Percentiles rank a stretch among this genome's conserved stretches.
phyloP scores from a whole-genome alignment of 2,797 vertebrate genomes.

The Parambassis ranga region DNA sequence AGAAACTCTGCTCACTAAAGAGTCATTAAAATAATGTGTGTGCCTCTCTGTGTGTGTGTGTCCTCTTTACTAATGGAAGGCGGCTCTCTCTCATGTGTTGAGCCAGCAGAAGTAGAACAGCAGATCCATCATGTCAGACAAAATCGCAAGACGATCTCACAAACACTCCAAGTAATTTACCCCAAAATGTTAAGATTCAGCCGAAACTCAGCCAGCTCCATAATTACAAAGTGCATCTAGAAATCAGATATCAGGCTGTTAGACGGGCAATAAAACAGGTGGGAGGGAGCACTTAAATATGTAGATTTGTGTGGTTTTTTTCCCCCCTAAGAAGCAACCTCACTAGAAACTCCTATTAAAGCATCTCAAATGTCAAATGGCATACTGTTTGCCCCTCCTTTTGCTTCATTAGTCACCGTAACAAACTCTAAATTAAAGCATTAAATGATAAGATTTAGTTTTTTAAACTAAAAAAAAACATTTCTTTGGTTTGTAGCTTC shows the following conservation, averaged over 20 bases:
- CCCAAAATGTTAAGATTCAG: constrained; percentile 22
- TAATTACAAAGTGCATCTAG: constrained; percentile 25
- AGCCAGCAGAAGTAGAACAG: constrained; percentile 70
- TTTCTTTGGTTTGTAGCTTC: too few relatives aligned
- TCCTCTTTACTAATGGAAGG: constrained; percentile 70
- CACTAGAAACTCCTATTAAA: too few relatives aligned
- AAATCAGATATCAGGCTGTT: constrained; percentile 1
- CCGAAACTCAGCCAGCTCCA: constrained; percentile 11
- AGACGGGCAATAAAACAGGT: neutral
- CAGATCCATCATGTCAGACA: constrained; percentile 68
- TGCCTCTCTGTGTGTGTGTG: constrained; percentile 4
- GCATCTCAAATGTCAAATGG: too few relatives aligned
- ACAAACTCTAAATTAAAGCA: too few relatives aligned
- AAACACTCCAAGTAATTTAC: constrained; percentile 23
- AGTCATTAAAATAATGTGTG: constrained; percentile 24
- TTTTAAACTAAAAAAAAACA: too few relatives aligned
- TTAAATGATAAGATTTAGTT: too few relatives aligned
- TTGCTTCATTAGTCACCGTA: too few relatives aligned
- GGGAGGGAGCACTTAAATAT: neutral
- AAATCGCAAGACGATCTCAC: neutral
- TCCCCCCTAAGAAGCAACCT: too few relatives aligned
- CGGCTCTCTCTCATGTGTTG: constrained; percentile 66
- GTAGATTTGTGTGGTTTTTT: neutral
- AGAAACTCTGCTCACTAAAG: constrained; percentile 31
- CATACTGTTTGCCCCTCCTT: too few relatives aligned